A percentile compares a stretch with the other conserved stretches of the same genome.
Evolutionary conservation across 2,797 vertebrate species (phyloP).

Genomic region (Premnoplex brunnescens): DNA sequence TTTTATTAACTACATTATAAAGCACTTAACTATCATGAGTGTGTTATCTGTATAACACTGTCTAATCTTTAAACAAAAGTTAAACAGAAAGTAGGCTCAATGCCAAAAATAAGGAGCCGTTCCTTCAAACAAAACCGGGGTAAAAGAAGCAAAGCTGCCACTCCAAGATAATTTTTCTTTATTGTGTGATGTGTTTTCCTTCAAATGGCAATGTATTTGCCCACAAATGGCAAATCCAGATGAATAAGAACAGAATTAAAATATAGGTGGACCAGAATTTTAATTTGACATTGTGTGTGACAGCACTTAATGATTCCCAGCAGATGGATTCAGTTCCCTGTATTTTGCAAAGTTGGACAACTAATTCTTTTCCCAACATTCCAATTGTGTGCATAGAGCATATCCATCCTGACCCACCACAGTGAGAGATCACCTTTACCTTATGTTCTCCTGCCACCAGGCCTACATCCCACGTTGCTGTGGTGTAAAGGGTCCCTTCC

Average conservation of each 20-base stretch:
- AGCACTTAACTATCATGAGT: background rate
- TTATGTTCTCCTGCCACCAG: background rate
- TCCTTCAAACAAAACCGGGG: background rate
- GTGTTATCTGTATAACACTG: background rate
- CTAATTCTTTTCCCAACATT: background rate
- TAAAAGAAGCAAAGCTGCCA: background rate
- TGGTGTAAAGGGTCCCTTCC: background rate
- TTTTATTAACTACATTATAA: background rate
- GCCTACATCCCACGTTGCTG: background rate
- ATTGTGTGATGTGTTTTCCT: background rate
- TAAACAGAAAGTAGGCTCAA: background rate
- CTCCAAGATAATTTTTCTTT: background rate
- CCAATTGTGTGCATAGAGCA: background rate
- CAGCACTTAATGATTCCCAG: background rate
- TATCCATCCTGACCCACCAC: background rate
- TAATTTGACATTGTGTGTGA: background rate
- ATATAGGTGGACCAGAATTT: background rate
- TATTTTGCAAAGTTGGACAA: background rate
- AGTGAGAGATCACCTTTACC: background rate
- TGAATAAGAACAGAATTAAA: background rate
- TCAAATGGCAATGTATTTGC: background rate
- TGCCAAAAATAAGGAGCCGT: background rate
- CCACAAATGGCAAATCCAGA: background rate
- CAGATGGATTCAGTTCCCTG: background rate
- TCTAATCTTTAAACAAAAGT: conserved; percentile 25